phyloP scores from a whole-genome alignment of 2,888 invertebrate genomes.

The Watsonalla binaria region DNA sequence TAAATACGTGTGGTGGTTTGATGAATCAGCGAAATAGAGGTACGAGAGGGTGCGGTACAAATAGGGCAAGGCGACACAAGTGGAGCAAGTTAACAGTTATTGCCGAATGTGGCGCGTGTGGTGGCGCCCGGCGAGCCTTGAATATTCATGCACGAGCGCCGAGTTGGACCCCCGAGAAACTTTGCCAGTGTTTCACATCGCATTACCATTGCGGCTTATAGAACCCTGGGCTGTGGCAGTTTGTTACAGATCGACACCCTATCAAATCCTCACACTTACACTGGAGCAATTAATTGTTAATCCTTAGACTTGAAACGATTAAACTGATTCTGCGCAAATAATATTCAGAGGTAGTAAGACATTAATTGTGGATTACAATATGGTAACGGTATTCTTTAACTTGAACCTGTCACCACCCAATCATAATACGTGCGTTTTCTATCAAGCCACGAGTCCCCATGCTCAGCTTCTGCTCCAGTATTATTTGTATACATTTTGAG shows the following conservation, averaged over 20 bases:
- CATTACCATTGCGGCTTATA: constrained; percentile 5
- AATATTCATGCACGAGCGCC: constrained; percentile 64
- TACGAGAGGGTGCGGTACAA: constrained; percentile 29
- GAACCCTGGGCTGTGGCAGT: constrained; percentile 5
- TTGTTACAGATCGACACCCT: background rate
- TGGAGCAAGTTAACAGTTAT: constrained; percentile 67
- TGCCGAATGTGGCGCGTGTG: constrained; percentile 50
- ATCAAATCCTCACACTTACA: background rate
- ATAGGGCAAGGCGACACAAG: constrained; percentile 43
- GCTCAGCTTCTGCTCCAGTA: background rate
- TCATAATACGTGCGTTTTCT: no score
- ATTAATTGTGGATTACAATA: no score
- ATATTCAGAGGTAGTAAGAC: no score
- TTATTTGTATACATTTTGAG: background rate
- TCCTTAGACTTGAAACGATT: background rate
- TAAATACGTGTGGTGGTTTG: constrained; percentile 12
- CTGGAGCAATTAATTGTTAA: background rate
- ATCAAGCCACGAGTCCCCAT: no score
- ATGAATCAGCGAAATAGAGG: constrained; percentile 15
- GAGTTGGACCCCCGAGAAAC: constrained; percentile 36
- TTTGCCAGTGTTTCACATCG: constrained; percentile 33
- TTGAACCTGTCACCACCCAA: no score
- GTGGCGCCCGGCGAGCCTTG: constrained; percentile 34
- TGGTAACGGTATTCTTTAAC: no score
- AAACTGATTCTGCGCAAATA: no score